Conservation (phyloP, 37 sponge, comb jelly and placozoan species). For the Dysidea cf. avara region DNA sequence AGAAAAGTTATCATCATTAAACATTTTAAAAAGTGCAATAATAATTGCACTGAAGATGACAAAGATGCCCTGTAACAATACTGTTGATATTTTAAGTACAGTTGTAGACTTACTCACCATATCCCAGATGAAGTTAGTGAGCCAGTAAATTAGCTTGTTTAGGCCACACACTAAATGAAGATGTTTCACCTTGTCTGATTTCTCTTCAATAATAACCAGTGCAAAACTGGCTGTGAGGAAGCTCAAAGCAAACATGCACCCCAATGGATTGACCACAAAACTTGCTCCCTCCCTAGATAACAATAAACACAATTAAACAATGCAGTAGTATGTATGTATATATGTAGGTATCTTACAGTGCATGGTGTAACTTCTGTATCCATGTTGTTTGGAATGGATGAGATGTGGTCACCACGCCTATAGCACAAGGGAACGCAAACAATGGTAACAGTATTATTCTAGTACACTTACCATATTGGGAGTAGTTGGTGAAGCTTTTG, state of each 20-base stretch:
- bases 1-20: conserved; percentile 25
- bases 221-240: conserved; percentile 84
- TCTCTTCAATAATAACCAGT: conserved; percentile 76
- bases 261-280: conserved; percentile 72
- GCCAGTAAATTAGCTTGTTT: conserved; percentile 80
- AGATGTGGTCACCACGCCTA: background rate
- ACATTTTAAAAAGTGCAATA: conserved; percentile 37
- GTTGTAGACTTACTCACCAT: conserved; percentile 24
- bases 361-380: background rate
- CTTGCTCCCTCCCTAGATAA: conserved; percentile 47
- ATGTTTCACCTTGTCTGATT: conserved; percentile 69
- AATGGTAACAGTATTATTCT: background rate
- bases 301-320: background rate
- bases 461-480: conserved; percentile 66
- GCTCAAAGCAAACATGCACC: conserved; percentile 75
- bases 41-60: conserved; percentile 12
- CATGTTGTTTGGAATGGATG: no score
- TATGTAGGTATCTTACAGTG: background rate
- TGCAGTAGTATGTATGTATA: background rate
- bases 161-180: conserved; percentile 86
- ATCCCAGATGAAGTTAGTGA: conserved; percentile 84
- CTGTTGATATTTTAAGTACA: background rate
- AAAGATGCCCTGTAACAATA: conserved; percentile 11
- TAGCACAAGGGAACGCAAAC: background rate
- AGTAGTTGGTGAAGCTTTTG: background rate